Percentiles rank a stretch among this genome's conserved stretches.
These are phyloP conservation scores for Oreochromis grahami DNA, from an alignment of 2,797 vertebrate genomes.

Conservation along the genomic window DNA sequence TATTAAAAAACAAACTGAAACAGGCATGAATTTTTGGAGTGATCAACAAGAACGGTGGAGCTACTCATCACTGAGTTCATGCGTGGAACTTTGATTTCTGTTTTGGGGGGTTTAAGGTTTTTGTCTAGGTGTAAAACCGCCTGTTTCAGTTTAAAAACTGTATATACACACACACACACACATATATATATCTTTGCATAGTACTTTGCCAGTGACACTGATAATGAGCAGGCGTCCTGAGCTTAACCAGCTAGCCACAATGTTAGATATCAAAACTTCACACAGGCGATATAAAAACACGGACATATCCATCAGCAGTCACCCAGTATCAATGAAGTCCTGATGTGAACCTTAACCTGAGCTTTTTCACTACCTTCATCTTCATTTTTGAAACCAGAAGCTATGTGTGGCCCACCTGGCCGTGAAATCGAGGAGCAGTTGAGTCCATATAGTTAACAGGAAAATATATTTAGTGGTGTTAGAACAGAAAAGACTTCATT, in stretches of 20 bases:
- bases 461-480: neutral
- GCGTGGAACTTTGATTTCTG: neutral
- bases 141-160: neutral
- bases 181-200: neutral
- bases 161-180: too few species aligned
- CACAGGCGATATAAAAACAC: neutral
- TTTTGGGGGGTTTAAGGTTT: neutral
- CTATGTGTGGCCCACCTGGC: neutral
- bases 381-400: neutral
- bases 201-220: neutral
- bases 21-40: neutral
- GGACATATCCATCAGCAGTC: fast-evolving
- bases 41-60: neutral
- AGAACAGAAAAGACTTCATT: neutral
- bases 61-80: neutral
- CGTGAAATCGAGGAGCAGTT: neutral
- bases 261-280: neutral
- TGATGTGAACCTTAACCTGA: fast-evolving
- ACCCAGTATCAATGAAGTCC: neutral
- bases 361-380: neutral
- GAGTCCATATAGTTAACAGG: neutral
- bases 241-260: neutral
- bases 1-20: neutral
- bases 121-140: neutral
- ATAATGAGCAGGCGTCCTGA: neutral